Conservation (phyloP, 2,888 invertebrate species). For the Tipula vernalis region DNA sequence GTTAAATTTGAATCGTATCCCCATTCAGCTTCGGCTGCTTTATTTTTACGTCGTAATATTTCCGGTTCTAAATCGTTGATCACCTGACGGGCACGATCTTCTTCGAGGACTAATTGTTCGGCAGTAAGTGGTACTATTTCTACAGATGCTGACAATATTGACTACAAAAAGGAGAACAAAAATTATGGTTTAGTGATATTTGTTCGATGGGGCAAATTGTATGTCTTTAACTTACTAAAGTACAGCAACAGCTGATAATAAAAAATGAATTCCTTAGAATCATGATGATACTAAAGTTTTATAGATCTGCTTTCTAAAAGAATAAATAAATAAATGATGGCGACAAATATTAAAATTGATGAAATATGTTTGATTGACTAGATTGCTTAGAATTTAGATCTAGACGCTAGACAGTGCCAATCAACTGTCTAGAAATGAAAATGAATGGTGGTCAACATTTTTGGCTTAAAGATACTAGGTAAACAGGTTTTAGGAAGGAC, state of each 20-base stretch:
- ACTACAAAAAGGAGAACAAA: background rate
- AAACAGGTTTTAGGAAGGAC: too few species aligned
- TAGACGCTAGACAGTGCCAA: too few species aligned
- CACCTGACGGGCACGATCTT: background rate
- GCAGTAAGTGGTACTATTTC: background rate
- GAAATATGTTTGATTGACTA: background rate
- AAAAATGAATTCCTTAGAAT: background rate
- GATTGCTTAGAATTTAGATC: background rate
- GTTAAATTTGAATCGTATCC: slow-evolving; percentile 65
- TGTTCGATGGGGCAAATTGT: background rate
- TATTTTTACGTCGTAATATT: slow-evolving; percentile 44
- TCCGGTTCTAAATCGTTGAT: slow-evolving; percentile 23
- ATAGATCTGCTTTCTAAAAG: background rate
- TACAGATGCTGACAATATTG: background rate
- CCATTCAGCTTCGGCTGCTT: slow-evolving; percentile 51
- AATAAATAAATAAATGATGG: background rate
- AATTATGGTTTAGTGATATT: background rate
- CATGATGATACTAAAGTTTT: background rate
- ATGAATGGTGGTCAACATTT: too few species aligned
- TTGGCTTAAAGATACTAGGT: too few species aligned
- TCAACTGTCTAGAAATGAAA: too few species aligned
- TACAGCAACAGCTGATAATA: background rate
- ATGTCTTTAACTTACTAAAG: background rate
- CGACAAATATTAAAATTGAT: background rate
- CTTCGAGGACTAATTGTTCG: background rate